Percentiles rank a stretch among this genome's conserved stretches.
phyloP scores from a whole-genome alignment of 2,113 vertebrate species.

The Marcusenius ussheri region DNA sequence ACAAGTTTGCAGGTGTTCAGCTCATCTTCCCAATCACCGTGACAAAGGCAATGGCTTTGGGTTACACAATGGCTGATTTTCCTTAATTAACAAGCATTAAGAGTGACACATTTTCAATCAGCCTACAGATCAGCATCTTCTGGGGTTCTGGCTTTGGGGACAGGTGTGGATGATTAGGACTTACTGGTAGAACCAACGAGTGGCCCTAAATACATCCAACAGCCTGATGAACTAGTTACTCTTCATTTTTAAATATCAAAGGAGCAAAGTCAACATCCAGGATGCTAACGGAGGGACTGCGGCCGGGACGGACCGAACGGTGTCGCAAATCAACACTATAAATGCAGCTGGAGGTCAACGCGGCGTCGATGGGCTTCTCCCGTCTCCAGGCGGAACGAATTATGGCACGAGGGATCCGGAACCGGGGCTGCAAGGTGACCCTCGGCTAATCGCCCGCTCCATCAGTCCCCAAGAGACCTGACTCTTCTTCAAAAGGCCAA shows the following conservation, averaged over 20 bases:
- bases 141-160: constrained; percentile 8
- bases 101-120: constrained; percentile 8
- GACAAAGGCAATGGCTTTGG: constrained; percentile 9
- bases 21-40: not conserved
- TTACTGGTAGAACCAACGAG: not conserved
- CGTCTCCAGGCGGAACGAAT: not conserved
- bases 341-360: not conserved
- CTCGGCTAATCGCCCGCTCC: not conserved
- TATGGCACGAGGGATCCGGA: not conserved
- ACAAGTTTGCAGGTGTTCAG: not conserved
- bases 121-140: constrained; percentile 12
- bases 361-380: not conserved
- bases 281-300: not conserved
- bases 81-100: constrained; percentile 3
- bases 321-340: not conserved
- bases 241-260: not conserved
- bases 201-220: constrained; percentile 9
- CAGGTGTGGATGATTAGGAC: not conserved
- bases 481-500: not conserved
- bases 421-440: not conserved
- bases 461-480: constrained; percentile 15
- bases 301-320: not conserved
- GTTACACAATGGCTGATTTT: constrained; percentile 14
- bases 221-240: not conserved
- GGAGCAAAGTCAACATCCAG: not conserved